Evolutionary conservation across 2,888 invertebrate species (phyloP), one percentile per base, ranked within the genome.

Genomic region (Calephelis perditalis): DNA sequence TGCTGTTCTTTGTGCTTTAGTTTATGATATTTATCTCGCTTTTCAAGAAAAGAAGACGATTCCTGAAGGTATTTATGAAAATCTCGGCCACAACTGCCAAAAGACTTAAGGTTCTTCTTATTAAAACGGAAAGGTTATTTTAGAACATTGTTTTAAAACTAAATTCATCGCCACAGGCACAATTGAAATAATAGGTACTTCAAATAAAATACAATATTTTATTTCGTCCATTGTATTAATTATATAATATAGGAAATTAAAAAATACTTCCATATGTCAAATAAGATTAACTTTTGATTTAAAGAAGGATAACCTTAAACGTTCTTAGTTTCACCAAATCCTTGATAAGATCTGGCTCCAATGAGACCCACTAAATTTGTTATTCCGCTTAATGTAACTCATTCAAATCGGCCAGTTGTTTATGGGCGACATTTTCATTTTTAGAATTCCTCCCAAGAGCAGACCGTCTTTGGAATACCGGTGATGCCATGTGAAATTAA

Each of bases 371-470:
- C 76, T 77, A 86, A 86, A 87, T 89, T 86, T 84, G 87, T 89
- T 83, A 81, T 78, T 74, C 67, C 70, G 69, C 70, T 75, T 78
- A 82, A 79, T 79, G 70, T 81, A 75, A 78, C 81, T 85, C 86
- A 87, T 89, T 88, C 88, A 88, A 90, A 90, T 89, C 82, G 83
- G 82, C 86, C 75, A 69, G 86, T 88, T 87, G 90, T 90, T 90
- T 90, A 90, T 89, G 82, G 90, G 78, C 82, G 81, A 83, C 86
- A 87, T 90, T 90, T 90, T 89, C 82, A 85, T 88, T 82, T 87
- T 89, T 90, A 71, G 83, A 86, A 90, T 90, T 85, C 87, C 74
- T 73, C 66, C 66, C 70, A 70, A 73, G 71, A 68, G 64, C 69
- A 74, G 74, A 71, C 73, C 73, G 76, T 66, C 72, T 74, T 69